Evolutionary conservation across 2,797 vertebrate genomes (phyloP).

Genomic region (Pelochelys cantorii): DNA sequence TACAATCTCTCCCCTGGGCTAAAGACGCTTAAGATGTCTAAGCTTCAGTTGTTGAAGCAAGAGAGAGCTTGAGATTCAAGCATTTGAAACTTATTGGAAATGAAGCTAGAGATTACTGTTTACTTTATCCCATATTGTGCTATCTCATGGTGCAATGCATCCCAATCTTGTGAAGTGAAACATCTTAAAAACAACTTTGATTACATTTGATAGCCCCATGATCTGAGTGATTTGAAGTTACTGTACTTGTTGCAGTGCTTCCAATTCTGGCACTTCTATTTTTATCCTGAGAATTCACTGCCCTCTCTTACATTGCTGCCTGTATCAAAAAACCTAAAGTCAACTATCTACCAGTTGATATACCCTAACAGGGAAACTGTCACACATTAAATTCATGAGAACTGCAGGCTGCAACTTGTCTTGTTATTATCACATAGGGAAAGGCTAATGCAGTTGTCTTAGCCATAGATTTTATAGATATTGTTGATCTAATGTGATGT

Average conservation of each 20-base stretch:
- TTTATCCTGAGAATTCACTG: constrained; percentile 21
- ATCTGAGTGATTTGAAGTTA: neutral
- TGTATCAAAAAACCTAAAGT: constrained; percentile 21
- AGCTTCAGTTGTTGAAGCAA: neutral
- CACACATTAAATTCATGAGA: constrained; percentile 53
- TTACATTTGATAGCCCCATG: constrained; percentile 22
- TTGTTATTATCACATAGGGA: constrained; percentile 4
- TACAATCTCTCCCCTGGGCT: neutral
- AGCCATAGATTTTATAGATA: constrained; percentile 48
- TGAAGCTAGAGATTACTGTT: neutral
- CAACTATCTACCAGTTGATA: neutral
- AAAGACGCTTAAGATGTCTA: neutral
- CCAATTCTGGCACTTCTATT: constrained; percentile 35
- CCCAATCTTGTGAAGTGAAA: constrained; percentile 28
- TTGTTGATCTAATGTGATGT: constrained; percentile 14
- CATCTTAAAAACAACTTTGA: constrained; percentile 4
- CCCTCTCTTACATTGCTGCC: constrained; percentile 17
- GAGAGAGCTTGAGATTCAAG: neutral
- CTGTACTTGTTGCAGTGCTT: constrained; percentile 32
- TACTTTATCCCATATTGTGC: neutral
- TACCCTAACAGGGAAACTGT: constrained; percentile 39
- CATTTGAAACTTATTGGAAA: neutral
- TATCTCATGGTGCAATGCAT: neutral
- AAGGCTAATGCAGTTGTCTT: constrained; percentile 43
- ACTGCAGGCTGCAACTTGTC: constrained; percentile 39